Percentiles rank a stretch among this genome's conserved stretches.
Evolutionary conservation across 2,113 vertebrate genomes (phyloP).

Genomic region (Gadus chalcogrammus): DNA sequence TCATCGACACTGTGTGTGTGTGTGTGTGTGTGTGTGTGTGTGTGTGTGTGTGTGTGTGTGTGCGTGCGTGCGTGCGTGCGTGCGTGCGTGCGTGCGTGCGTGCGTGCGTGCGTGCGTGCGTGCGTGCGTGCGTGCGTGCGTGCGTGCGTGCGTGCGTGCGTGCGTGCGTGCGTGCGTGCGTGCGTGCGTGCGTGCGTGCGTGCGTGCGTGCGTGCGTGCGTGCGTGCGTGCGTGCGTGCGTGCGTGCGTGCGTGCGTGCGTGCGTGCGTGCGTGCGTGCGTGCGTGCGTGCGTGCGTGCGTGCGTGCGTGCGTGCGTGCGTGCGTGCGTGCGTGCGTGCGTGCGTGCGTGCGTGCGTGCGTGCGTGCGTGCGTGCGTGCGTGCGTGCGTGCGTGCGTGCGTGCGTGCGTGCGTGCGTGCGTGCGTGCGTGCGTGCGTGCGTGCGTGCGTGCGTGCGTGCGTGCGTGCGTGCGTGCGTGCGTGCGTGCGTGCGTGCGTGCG

Average conservation of each 20-base stretch:
- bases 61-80: neutral
- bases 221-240: neutral
- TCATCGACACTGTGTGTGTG: neutral
- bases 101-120: neutral
- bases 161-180: neutral
- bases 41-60: neutral
- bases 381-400: neutral
- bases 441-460: neutral
- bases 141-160: neutral
- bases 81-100: neutral
- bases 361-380: neutral
- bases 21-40: neutral
- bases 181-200: neutral
- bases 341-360: neutral
- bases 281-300: neutral
- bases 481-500: neutral
- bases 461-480: neutral
- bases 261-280: neutral
- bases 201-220: neutral
- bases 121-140: neutral
- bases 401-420: neutral
- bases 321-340: neutral
- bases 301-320: neutral
- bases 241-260: neutral
- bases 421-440: neutral